A percentile compares a stretch with the other conserved stretches of the same genome.
Conservation (phyloP, 2,888 invertebrate genomes). For the Hypomecis punctinalis region DNA sequence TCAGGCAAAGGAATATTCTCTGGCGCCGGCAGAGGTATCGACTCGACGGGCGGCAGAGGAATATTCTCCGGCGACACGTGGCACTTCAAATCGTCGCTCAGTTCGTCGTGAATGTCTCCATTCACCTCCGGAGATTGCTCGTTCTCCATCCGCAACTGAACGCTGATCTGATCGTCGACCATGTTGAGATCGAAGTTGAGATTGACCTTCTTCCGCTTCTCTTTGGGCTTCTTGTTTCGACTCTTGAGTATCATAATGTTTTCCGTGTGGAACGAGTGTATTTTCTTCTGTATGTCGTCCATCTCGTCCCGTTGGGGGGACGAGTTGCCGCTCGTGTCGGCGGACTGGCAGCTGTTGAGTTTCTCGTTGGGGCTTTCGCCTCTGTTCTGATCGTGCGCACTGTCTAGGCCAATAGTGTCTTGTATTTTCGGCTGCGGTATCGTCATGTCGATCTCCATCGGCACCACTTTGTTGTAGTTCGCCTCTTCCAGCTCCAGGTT, state of each 20-base stretch:
- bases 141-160: slow-evolving; percentile 75
- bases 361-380: slow-evolving; percentile 73
- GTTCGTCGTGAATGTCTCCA: slow-evolving; percentile 71
- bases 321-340: slow-evolving; percentile 80
- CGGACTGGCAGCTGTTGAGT: slow-evolving; percentile 71
- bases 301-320: slow-evolving; percentile 83
- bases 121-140: slow-evolving; percentile 66
- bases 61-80: slow-evolving; percentile 75
- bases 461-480: slow-evolving; percentile 73
- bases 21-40: slow-evolving; percentile 74
- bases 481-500: slow-evolving; percentile 70
- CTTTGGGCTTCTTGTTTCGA: slow-evolving; percentile 85
- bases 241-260: slow-evolving; percentile 86
- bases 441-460: slow-evolving; percentile 79
- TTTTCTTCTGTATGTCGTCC: slow-evolving; percentile 86
- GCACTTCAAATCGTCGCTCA: slow-evolving; percentile 61
- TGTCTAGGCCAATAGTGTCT: slow-evolving; percentile 59
- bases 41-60: slow-evolving; percentile 75
- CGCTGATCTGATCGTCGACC: slow-evolving; percentile 82
- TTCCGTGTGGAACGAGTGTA: slow-evolving; percentile 87
- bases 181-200: slow-evolving; percentile 82
- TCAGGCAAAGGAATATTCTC: slow-evolving; percentile 74
- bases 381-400: slow-evolving; percentile 60
- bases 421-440: slow-evolving; percentile 72
- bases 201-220: slow-evolving; percentile 83